phyloP scores from a whole-genome alignment of 2,888 invertebrate species.

The Thysanoteuthis rhombus region DNA sequence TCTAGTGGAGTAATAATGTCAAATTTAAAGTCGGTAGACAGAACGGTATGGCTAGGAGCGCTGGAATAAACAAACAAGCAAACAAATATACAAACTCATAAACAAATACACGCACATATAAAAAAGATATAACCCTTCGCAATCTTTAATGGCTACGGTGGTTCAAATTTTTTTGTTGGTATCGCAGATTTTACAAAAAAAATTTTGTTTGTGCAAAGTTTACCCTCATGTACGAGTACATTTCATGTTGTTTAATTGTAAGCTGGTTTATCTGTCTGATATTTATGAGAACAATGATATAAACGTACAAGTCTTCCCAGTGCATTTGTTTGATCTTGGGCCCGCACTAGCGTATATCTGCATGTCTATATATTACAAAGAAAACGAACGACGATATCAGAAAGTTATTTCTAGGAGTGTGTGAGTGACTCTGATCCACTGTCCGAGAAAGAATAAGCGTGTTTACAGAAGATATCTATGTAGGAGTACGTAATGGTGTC shows the following conservation, averaged over 20 bases:
- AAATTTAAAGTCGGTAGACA: too few species aligned
- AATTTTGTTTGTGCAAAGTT: not conserved
- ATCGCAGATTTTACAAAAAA: not conserved
- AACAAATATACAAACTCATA: too few species aligned
- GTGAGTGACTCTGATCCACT: not conserved
- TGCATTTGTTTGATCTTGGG: not conserved
- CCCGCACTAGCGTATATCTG: not conserved
- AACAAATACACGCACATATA: too few species aligned
- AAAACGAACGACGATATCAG: not conserved
- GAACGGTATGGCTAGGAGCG: too few species aligned
- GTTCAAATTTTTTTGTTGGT: not conserved
- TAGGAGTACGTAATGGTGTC: not conserved
- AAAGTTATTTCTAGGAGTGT: not conserved
- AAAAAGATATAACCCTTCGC: too few species aligned
- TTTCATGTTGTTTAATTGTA: not conserved
- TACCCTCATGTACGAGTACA: not conserved
- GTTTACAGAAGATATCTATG: not conserved
- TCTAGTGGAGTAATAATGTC: too few species aligned
- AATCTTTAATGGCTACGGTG: too few species aligned
- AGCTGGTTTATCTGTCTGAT: not conserved
- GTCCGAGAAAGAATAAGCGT: not conserved
- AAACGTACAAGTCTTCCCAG: not conserved
- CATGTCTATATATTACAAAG: not conserved
- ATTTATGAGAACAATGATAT: not conserved
- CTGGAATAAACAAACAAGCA: too few species aligned